These are phyloP conservation scores for Phengaris arion DNA, from an alignment of 2,888 invertebrate species.

Conservation along the genomic window DNA sequence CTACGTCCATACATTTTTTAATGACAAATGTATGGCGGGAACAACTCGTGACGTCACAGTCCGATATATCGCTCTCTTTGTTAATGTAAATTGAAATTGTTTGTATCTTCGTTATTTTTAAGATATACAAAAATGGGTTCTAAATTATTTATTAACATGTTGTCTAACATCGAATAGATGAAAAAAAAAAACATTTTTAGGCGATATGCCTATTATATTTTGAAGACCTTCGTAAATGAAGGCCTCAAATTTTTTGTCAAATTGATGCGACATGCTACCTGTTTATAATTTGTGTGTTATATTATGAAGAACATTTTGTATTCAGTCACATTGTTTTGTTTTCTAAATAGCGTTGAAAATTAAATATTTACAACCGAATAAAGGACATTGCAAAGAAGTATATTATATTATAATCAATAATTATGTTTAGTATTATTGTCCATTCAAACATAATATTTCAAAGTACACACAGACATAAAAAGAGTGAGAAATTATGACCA, in stretches of 20 bases:
- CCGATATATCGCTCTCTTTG: no score
- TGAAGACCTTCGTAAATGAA: background rate
- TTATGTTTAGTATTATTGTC: no score
- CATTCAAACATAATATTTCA: no score
- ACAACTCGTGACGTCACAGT: no score
- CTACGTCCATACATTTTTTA: no score
- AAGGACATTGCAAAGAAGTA: background rate
- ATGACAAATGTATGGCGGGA: no score
- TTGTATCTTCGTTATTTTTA: no score
- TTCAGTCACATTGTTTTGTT: background rate
- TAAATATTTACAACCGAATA: background rate
- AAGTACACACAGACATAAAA: background rate
- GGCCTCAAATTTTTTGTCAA: background rate
- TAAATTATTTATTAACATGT: no score
- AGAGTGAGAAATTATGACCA: background rate
- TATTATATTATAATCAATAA: background rate
- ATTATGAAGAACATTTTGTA: constrained; percentile 7
- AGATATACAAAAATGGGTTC: no score
- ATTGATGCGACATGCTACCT: background rate
- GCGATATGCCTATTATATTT: background rate
- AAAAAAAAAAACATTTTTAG: no score
- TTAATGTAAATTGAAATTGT: no score
- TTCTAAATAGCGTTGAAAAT: background rate
- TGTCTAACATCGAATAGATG: no score
- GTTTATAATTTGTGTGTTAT: background rate